Evolutionary conservation across 2,888 invertebrate genomes (phyloP).

Genomic region (Congeria kusceri): DNA sequence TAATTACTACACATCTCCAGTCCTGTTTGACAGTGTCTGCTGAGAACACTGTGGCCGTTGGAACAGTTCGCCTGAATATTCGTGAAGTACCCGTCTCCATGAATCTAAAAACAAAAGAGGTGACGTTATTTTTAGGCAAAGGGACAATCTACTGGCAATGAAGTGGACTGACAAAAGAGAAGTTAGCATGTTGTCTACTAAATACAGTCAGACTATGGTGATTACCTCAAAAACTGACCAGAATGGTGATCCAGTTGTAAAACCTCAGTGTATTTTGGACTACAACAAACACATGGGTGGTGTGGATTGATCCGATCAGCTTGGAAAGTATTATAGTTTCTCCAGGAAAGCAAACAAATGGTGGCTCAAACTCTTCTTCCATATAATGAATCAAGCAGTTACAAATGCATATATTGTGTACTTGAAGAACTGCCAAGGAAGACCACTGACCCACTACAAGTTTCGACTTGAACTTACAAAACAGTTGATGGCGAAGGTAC

Average conservation of each 20-base stretch:
- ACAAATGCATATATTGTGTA: conserved; percentile 36
- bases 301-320: conserved; percentile 62
- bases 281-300: conserved; percentile 63
- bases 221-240: conserved; percentile 32
- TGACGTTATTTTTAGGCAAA: conserved; percentile 16
- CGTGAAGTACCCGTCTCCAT: conserved; percentile 17
- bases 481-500: conserved; percentile 4
- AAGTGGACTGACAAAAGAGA: conserved; percentile 46
- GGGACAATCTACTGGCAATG: conserved; percentile 21
- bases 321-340: conserved; percentile 45
- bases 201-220: conserved; percentile 29
- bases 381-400: conserved; percentile 34
- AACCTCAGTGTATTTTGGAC: conserved; percentile 40
- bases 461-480: conserved; percentile 13
- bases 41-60: conserved; percentile 11
- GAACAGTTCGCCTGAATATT: conserved; percentile 20
- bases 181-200: conserved; percentile 46
- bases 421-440: neutral
- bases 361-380: conserved; percentile 58
- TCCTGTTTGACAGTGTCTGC: conserved; percentile 6
- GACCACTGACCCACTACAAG: conserved; percentile 9
- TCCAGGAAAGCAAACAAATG: conserved; percentile 56
- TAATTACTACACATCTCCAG: conserved; percentile 30
- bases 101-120: conserved; percentile 4
- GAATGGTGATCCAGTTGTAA: conserved; percentile 29